A percentile compares a stretch with the other conserved stretches of the same genome.
phyloP scores from a whole-genome alignment of 2,797 vertebrate genomes.

The Sternarchorhynchus goeldii region DNA sequence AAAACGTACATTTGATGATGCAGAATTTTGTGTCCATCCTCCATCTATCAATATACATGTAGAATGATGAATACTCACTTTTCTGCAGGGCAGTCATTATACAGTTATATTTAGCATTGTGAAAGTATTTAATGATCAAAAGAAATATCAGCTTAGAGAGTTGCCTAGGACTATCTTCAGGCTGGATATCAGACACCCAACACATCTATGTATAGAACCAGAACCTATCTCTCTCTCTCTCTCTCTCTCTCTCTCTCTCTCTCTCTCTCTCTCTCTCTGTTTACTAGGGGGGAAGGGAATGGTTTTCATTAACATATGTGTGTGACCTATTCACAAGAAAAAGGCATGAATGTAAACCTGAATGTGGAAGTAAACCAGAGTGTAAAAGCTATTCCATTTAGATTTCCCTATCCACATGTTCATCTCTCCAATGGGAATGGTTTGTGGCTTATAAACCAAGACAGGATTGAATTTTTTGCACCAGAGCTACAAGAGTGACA shows the following conservation, averaged over 20 bases:
- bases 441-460: conserved; percentile 7
- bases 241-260: conserved; percentile 31
- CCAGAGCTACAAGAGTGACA: background rate
- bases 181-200: conserved; percentile 54
- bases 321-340: conserved; percentile 11
- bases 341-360: background rate
- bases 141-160: conserved; percentile 18
- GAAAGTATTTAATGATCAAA: conserved; percentile 14
- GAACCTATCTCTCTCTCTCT: conserved; percentile 25
- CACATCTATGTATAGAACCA: conserved; percentile 60
- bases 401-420: no score
- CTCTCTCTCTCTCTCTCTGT: background rate
- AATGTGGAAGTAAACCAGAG: no score
- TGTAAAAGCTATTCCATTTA: no score
- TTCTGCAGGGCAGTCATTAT: background rate
- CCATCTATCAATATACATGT: background rate
- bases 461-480: background rate
- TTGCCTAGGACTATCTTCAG: conserved; percentile 33
- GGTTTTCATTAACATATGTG: conserved; percentile 6
- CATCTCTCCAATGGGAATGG: background rate
- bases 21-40: background rate
- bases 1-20: background rate
- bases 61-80: background rate
- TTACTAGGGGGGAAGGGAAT: background rate
- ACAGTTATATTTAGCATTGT: conserved; percentile 3